Base-by-base conservation (phyloP, 2,113 vertebrate genomes). In the Syngnathus scovelli region DNA sequence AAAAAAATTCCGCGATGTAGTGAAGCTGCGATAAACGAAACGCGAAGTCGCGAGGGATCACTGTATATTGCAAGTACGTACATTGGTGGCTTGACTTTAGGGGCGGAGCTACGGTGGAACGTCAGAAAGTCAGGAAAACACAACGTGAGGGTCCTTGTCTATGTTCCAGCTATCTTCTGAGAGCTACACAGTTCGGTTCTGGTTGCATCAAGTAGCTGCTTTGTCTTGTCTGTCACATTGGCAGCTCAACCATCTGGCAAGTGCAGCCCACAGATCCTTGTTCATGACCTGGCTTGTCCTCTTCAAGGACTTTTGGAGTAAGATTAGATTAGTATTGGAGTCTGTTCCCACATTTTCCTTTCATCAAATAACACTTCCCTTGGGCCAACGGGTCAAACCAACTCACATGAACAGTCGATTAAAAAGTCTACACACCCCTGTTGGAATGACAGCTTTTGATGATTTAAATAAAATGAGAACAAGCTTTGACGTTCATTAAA, bases 161-260 rank as follows among this genome's bases (percentile, higher is more conserved):
- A 46, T 70, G 21, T 64, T 49, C 66, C 36, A 38, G 71, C 81
- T 93, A 92, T 93, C 90, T 92, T 85, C 65, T 48, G 78, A 86
- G 86, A 89, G 92, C 66, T 87, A 82, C 80, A 43, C 23, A 52
- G 67, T 69, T 68, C 66, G 83, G 90, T 86, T 66, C 55, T 1
- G 61, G 64, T 54, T 58, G 21, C 1, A 55, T 27, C 54, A 64
- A 71, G 33, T 46, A 76, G 79, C 77, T 82, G 83, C 86, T 92
- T 94, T 93, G 92, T 92, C 90, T 94, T 78, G 84, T 86, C 87
- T 44, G 85, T 85, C 87, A 70, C 87, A 75, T 48, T 82, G 75
- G 52, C 65, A 66, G 76, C 76, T 83, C 23, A 84, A 85, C 83
- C 16, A 75, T 76, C 80, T 75, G 54, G 54, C 54, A 56, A 33